A percentile compares a stretch with the other conserved stretches of the same genome.
Conservation (phyloP, 2,888 invertebrate genomes). For the Conomelus anceps region DNA sequence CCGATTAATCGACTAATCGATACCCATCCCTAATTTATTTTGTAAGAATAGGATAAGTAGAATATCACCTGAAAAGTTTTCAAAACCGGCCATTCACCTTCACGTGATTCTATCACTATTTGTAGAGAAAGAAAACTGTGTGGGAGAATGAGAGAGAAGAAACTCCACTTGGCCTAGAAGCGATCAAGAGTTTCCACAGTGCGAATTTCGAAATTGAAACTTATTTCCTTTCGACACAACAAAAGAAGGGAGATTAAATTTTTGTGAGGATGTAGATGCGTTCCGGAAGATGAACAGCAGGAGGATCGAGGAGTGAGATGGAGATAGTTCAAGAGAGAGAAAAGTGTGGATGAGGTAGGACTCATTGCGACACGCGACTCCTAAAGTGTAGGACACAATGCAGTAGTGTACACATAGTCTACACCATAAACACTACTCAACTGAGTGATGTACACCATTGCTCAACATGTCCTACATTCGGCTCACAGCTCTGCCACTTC, state of each 20-base stretch:
- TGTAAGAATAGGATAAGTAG: too few species aligned
- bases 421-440: not conserved
- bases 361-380: not conserved
- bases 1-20: too few species aligned
- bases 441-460: not conserved
- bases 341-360: not conserved
- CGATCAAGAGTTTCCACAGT: not conserved
- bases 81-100: not conserved
- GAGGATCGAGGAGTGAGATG: not conserved
- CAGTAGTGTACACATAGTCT: not conserved
- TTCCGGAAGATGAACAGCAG: not conserved
- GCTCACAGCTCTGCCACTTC: not conserved
- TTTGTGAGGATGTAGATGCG: not conserved
- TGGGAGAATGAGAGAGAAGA: not conserved
- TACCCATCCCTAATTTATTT: too few species aligned
- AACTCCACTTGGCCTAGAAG: not conserved
- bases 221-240: not conserved
- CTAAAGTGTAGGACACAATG: not conserved
- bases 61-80: too few species aligned
- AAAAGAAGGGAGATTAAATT: not conserved
- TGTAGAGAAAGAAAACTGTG: not conserved
- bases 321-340: not conserved
- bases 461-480: not conserved
- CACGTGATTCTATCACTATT: not conserved
- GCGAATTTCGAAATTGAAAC: not conserved